phyloP scores from a whole-genome alignment of 2,113 vertebrate genomes.

The Talpa occidentalis region DNA sequence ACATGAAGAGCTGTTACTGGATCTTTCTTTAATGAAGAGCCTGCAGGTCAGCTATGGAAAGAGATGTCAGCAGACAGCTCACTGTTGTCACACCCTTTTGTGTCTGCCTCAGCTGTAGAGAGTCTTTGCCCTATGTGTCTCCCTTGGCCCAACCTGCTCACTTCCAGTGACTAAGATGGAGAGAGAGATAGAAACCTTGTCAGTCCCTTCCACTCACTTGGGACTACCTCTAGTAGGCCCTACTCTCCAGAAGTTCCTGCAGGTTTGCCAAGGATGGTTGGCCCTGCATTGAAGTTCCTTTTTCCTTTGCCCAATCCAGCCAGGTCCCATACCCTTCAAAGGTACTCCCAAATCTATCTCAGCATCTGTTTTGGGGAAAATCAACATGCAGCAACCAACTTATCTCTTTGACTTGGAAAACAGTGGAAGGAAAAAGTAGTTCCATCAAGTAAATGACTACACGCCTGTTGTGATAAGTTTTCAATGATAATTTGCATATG shows the following conservation, averaged over 20 bases:
- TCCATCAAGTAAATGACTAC: not conserved
- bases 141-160: not conserved
- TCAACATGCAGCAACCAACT: not conserved
- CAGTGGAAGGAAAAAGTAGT: not conserved
- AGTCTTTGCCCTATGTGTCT: no score
- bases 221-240: no score
- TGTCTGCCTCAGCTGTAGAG: not conserved
- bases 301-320: not conserved
- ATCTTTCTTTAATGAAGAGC: not conserved
- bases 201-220: fast-evolving
- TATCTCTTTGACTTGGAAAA: not conserved
- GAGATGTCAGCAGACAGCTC: not conserved
- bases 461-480: not conserved
- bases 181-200: no score
- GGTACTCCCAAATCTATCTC: not conserved
- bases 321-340: not conserved
- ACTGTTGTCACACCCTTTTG: not conserved
- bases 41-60: not conserved
- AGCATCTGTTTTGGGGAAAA: not conserved
- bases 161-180: not conserved
- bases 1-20: fast-evolving
- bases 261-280: not conserved
- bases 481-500: not conserved
- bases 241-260: not conserved
- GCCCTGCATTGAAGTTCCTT: not conserved